These are phyloP conservation scores for Eubasilissa regina DNA, from an alignment of 1,140 invertebrate species.

Conservation along the genomic window DNA sequence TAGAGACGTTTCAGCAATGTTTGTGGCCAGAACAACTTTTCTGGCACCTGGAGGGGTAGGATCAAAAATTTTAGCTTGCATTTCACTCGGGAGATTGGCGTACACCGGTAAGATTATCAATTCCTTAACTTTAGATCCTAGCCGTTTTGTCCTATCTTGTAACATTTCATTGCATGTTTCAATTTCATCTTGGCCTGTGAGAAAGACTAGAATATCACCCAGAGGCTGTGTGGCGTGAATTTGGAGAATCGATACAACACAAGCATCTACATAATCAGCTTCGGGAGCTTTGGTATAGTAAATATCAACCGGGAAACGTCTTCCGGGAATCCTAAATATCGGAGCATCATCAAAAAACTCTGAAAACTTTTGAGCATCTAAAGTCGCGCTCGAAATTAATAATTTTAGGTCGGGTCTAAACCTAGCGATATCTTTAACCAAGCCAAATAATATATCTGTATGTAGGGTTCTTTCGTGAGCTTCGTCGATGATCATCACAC, in stretches of 20 bases:
- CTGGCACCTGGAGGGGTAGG: conserved; percentile 95
- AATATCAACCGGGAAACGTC: conserved; percentile 92
- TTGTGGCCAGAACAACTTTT: conserved; percentile 98
- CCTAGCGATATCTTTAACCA: conserved; percentile 97
- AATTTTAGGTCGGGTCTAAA: conserved; percentile 96
- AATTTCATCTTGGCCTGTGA: conserved; percentile 97
- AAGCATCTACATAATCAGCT: conserved; percentile 98
- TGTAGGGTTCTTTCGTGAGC: conserved; percentile 98
- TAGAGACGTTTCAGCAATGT: conserved; percentile 99
- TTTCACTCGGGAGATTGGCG: conserved; percentile 97
- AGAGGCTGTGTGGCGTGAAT: conserved; percentile 97
- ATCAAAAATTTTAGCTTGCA: conserved; percentile 98
- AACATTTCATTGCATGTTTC: conserved; percentile 96
- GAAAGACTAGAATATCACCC: conserved; percentile 97
- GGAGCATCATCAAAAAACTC: conserved; percentile 99
- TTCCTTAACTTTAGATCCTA: conserved; percentile 95
- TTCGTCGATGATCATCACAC: conserved; percentile 99
- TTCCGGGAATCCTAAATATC: conserved; percentile 96
- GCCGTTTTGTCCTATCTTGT: conserved; percentile 88
- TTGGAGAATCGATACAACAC: conserved; percentile 96
- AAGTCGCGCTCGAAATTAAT: conserved; percentile 96
- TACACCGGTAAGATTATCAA: conserved; percentile 97
- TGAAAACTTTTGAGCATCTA: conserved; percentile 99
- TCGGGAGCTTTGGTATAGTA: conserved; percentile 99
- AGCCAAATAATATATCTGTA: conserved; percentile 98